These are phyloP conservation scores for Ramphastos sulfuratus DNA, from an alignment of 2,113 vertebrate species.

Conservation along the genomic window DNA sequence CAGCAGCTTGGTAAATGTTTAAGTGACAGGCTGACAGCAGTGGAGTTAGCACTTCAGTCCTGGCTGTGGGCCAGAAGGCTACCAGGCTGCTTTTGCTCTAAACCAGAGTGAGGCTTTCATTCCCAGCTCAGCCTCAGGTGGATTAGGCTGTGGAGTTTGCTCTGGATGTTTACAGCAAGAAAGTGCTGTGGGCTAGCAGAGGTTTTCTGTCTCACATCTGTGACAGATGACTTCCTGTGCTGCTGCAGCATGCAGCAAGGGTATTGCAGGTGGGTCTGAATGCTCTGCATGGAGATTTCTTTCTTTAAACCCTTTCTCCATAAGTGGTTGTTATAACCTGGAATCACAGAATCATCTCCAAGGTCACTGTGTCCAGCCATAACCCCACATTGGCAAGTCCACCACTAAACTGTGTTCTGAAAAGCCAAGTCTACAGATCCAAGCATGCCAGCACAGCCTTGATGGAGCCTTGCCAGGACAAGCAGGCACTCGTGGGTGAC, in stretches of 20 bases:
- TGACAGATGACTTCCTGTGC: constrained; percentile 38
- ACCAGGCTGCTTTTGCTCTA: constrained; percentile 62
- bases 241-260: background rate
- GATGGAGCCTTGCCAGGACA: background rate
- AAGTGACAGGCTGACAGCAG: constrained; percentile 77
- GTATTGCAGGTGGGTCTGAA: constrained; percentile 24
- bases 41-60: constrained; percentile 70
- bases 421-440: background rate
- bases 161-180: constrained; percentile 15
- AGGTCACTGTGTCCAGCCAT: background rate
- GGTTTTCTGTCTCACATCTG: background rate
- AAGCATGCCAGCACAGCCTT: background rate
- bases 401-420: background rate
- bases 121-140: constrained; percentile 42
- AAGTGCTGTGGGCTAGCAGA: background rate
- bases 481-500: background rate
- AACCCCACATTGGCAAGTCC: background rate
- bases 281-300: background rate
- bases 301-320: background rate
- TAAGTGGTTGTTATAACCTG: background rate
- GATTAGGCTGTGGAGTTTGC: background rate
- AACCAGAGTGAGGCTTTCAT: constrained; percentile 46
- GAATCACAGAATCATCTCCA: background rate
- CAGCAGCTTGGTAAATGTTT: constrained; percentile 75
- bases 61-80: constrained; percentile 71